These are phyloP conservation scores for Chalcis sispes DNA, from an alignment of 2,888 invertebrate species.

Conservation along the genomic window DNA sequence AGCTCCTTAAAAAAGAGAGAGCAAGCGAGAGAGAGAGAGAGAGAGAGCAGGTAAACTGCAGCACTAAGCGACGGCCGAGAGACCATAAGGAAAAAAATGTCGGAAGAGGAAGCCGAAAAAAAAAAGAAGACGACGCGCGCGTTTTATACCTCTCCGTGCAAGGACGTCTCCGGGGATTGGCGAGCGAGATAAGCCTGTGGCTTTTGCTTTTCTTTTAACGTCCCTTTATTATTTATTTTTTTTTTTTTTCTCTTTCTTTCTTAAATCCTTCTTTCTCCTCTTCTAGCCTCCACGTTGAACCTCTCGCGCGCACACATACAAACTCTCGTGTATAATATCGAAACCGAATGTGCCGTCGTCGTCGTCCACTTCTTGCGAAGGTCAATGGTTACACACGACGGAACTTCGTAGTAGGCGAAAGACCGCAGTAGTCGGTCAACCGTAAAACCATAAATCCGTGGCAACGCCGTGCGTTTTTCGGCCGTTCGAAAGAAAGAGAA, in stretches of 20 bases:
- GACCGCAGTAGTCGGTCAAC: slow-evolving; percentile 75
- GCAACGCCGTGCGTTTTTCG: slow-evolving; percentile 69
- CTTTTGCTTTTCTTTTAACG: too few species aligned
- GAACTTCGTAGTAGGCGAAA: slow-evolving; percentile 63
- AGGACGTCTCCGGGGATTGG: slow-evolving; percentile 61
- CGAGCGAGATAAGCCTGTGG: slow-evolving; percentile 65
- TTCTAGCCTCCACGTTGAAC: background rate
- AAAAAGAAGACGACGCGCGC: slow-evolving; percentile 6
- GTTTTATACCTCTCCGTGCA: slow-evolving; percentile 49
- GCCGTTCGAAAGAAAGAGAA: slow-evolving; percentile 55
- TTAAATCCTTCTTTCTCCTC: background rate
- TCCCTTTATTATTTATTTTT: too few species aligned
- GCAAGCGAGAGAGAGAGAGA: background rate
- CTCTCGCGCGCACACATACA: too few species aligned
- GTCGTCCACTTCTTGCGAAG: slow-evolving; percentile 60
- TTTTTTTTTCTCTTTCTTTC: slow-evolving; percentile 34
- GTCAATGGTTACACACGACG: slow-evolving; percentile 63
- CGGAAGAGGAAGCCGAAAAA: slow-evolving; percentile 41
- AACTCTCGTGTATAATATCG: too few species aligned
- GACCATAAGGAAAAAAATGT: slow-evolving; percentile 14
- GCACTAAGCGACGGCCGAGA: slow-evolving; percentile 1
- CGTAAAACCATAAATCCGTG: slow-evolving; percentile 73
- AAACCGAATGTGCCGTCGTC: too few species aligned
- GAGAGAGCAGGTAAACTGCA: slow-evolving; percentile 24
- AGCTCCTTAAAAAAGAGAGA: too few species aligned